Base-by-base conservation (phyloP, 2,797 vertebrate genomes). In the Myotis daubentonii region DNA sequence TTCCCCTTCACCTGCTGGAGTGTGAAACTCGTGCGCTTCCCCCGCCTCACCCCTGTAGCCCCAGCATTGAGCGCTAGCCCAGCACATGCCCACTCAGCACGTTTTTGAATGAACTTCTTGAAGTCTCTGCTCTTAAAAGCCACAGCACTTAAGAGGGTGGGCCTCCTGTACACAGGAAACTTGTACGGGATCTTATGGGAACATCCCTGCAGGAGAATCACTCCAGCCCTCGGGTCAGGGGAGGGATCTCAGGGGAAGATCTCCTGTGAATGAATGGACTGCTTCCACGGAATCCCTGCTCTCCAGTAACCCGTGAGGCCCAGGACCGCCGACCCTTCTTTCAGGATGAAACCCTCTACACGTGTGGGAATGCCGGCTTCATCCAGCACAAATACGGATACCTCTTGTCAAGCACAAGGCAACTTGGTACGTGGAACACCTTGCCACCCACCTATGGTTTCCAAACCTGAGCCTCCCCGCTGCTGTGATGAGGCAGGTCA, bases 371-470 rank as follows among this genome's bases (percentile, higher is more conserved):
- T 13, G 16, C 66, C 75, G 51, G 17, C 44, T 49, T 71, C n/a
- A 62, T 13, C 15, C 19, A n/a, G 22, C 4, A 30, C 11, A 20
- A 1, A 13, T n/a, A 4, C 28, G 2, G 30, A 12, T 3, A n/a
- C 4, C 11, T 44, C 28, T 72, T 33, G 30, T 16, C n/a, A 78
- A 57, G 36, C 57, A 49, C 23, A 47, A 25, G 41, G 23, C 20
- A 36, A 15, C 23, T 13, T 30, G 19, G 62, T 23, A 12, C 38
- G 4, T 2, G 20, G 51, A 65, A 55, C 23, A 51, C 51, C 53
- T 79, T 28, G 28, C 71, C n/a, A 47, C 20, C 13, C 23, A 68
- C n/a, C 65, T 55, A 25, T 12, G 38, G 25, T 49, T 74, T 83
- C n/a, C 47, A 23, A 19, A 55, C 36, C 47, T 23, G 23, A 76